These are phyloP conservation scores for Tenualosa thibaudeaui DNA, from an alignment of 2,797 vertebrate species.

Conservation along the genomic window DNA sequence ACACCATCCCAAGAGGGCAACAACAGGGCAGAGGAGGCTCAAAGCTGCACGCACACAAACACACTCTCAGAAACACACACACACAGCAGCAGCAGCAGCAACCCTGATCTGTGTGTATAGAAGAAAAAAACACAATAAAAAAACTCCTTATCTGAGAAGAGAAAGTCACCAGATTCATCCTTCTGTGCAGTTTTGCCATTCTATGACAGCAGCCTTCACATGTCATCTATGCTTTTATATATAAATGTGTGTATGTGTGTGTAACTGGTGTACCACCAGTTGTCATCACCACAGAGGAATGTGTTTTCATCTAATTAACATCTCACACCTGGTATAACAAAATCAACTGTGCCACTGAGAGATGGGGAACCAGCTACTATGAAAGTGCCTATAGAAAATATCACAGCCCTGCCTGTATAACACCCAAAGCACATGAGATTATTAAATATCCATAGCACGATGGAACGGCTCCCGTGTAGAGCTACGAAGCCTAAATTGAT, in stretches of 20 bases:
- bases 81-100: too few relatives aligned
- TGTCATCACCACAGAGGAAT: neutral
- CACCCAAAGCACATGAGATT: neutral
- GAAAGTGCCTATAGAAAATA: neutral
- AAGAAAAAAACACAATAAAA: neutral
- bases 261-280: neutral
- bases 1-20: neutral
- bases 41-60: conserved; percentile 15
- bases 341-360: neutral
- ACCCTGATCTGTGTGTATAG: neutral
- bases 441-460: neutral
- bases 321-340: neutral
- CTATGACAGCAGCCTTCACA: neutral
- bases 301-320: neutral
- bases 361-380: neutral
- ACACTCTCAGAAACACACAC: too few relatives aligned
- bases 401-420: neutral
- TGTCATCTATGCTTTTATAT: too few relatives aligned
- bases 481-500: neutral
- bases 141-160: neutral
- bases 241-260: too few relatives aligned
- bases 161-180: neutral
- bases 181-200: neutral
- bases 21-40: neutral
- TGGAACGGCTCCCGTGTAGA: neutral